Evolutionary conservation across 92 coral and sea anemone genomes (phyloP).

Genomic region (Epizoanthus stellaris): DNA sequence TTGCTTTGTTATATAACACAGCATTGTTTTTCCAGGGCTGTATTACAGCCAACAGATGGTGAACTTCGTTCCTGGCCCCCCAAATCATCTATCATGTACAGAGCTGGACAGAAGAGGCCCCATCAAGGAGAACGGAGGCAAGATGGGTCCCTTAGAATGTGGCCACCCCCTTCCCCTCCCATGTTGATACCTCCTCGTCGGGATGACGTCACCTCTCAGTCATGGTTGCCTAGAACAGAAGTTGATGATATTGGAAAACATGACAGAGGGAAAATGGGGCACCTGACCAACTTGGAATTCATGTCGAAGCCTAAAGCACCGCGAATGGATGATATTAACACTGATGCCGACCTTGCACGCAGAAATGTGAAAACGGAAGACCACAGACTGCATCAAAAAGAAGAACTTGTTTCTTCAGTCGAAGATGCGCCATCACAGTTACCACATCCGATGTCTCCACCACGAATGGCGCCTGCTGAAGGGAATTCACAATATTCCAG

Average conservation of each 20-base stretch:
- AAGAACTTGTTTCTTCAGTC: background rate
- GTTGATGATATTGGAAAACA: background rate
- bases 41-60: constrained; percentile 56
- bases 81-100: constrained; percentile 62
- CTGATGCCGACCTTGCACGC: background rate
- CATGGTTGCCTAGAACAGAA: background rate
- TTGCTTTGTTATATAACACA: too few species aligned
- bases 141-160: constrained; percentile 65
- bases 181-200: constrained; percentile 52
- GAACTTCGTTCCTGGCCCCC: constrained; percentile 93
- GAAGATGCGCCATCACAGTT: background rate
- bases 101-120: constrained; percentile 26
- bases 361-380: background rate
- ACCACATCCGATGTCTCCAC: background rate
- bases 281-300: background rate
- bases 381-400: background rate
- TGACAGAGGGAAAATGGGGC: background rate
- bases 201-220: background rate
- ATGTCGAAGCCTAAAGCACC: background rate
- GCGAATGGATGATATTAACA: background rate
- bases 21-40: constrained; percentile 14
- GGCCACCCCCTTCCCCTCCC: constrained; percentile 94
- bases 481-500: background rate
- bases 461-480: background rate
- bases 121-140: constrained; percentile 8